phyloP scores from a whole-genome alignment of 1,140 invertebrate species.

The Diuraphis noxia region DNA sequence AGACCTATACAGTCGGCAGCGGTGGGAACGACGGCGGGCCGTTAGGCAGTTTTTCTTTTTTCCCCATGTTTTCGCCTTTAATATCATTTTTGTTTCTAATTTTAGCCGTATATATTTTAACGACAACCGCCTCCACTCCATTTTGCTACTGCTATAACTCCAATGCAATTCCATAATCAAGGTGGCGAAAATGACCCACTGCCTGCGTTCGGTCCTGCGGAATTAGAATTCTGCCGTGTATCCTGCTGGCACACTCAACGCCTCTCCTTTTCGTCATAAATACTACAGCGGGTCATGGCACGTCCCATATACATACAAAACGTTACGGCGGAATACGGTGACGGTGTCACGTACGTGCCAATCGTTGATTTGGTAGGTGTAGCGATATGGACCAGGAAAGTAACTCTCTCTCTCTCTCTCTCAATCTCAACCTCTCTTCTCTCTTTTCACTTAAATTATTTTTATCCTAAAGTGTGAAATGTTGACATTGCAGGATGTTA shows the following conservation, averaged over 20 bases:
- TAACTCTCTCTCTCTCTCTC: neutral
- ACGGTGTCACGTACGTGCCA: neutral
- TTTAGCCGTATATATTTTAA: neutral
- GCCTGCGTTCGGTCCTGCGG: neutral
- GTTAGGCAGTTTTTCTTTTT: neutral
- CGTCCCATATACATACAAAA: too few relatives aligned
- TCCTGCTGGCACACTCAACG: neutral
- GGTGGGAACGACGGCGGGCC: neutral
- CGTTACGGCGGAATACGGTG: neutral
- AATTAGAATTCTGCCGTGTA: conserved; percentile 8
- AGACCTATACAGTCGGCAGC: neutral
- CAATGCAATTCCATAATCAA: neutral
- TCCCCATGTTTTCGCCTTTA: neutral
- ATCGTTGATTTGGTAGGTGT: neutral
- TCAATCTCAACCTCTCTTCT: neutral
- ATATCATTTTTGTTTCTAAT: neutral
- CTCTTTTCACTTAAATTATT: neutral
- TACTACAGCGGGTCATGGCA: neutral
- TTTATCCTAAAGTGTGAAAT: neutral
- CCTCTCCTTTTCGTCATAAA: neutral
- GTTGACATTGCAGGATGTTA: neutral
- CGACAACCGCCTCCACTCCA: neutral
- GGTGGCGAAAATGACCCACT: neutral
- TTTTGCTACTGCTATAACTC: too few relatives aligned
- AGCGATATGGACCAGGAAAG: neutral